Base-by-base conservation (phyloP, 2,113 vertebrate genomes). In the Origma solitaria region DNA sequence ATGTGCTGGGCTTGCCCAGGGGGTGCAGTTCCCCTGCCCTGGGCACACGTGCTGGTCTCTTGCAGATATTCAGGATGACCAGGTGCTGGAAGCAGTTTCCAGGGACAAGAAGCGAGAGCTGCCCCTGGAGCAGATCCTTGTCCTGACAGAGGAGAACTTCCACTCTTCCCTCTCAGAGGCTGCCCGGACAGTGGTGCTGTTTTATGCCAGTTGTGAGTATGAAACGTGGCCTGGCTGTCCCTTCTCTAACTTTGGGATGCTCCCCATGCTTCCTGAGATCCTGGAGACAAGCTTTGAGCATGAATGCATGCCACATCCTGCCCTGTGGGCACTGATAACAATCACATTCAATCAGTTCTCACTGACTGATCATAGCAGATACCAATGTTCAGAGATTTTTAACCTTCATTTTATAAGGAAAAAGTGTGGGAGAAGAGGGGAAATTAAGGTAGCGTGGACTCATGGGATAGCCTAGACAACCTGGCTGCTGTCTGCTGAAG, bases 151-250 rank as follows among this genome's bases (percentile, higher is more conserved):
- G 35, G 98, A 99, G 18, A 98, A 97, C 14, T 99, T 99, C 96
- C 95, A 87, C 40, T 6, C 68, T 9, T 94, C 97, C 76, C 94
- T 99, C 30, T 44, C 70, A 4, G 81, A 95, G 75, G 82, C 97
- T 78, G 86, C 95, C 76, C 93, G 72, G 81, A 97, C 96, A 2
- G 97, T 98, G 94, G 98, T 98, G 90, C 98, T 99, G 65, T 99
- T 99, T 93, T 99, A 99, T 90, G 97, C 98, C 93, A 98, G 97
- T 95, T 99, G 99, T 99, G 94, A 99, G 99, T 98, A 96, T 73
- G 60, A 49, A 14, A 33, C 6, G 7, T 9, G 86, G 40, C 37
- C 37, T 31, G 45, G 27, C 25, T 45, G 33, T 22, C 7, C 9
- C 27, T 92, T 33, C n/a, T 54, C 17, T 18, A 9, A 4, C 19